phyloP scores from a whole-genome alignment of 2,113 vertebrate genomes.

The Caretta caretta region DNA sequence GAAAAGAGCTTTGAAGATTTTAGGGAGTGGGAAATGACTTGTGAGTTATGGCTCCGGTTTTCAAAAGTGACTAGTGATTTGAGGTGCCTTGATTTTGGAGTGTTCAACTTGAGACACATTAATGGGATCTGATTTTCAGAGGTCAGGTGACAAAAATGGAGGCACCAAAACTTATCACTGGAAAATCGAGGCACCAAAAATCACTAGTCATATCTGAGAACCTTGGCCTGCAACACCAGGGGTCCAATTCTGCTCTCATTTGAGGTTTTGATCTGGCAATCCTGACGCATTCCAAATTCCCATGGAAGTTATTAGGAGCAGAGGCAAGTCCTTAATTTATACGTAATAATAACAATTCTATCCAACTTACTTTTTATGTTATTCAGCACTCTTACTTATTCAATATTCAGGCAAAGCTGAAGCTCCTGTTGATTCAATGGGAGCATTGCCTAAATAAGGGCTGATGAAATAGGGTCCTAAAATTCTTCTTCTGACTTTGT shows the following conservation, averaged over 20 bases:
- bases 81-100: accelerated
- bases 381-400: background rate
- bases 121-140: background rate
- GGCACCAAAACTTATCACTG: background rate
- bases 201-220: background rate
- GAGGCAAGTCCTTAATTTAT: background rate
- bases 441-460: background rate
- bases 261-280: background rate
- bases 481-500: background rate
- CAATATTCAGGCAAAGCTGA: background rate
- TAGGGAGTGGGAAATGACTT: background rate
- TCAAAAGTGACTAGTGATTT: background rate
- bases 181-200: background rate
- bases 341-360: background rate
- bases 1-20: accelerated
- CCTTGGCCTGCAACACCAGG: background rate
- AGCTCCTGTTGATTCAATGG: background rate
- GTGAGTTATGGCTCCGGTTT: background rate
- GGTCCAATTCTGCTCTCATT: background rate
- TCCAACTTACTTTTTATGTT: too few relatives aligned
- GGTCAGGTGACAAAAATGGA: background rate
- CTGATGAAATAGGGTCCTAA: background rate
- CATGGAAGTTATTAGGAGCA: background rate
- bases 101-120: background rate
- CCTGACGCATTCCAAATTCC: background rate